Base-by-base conservation (phyloP, 2,113 vertebrate species). In the Nerophis ophidion region DNA sequence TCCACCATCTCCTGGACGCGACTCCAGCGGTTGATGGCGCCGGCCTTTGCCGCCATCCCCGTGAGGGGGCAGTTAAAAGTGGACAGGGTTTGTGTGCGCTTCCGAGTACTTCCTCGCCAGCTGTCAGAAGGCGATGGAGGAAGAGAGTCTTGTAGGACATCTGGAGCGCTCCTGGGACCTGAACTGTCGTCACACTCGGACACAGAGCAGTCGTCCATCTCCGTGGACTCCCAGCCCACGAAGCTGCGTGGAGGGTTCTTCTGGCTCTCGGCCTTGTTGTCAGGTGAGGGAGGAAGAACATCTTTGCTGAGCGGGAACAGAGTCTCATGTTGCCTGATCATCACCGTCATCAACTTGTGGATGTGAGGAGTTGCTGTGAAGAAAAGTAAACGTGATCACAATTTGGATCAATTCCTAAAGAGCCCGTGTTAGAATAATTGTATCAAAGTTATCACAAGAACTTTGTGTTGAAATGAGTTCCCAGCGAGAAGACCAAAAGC, bases 41-140 rank as follows among this genome's bases (percentile, higher is more conserved):
- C 82, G 0, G 82, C 76, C 49, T 81, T 84, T 10, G 75, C 82
- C 33, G 67, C 63, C 80, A 0, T 34, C 6, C 16, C 87, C 0
- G 47, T 76, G 7, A 80, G 69, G 0, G 86, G 81, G 46, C 87
- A 87, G 65, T 84, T 93, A 63, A 92, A 86, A 61, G 86, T 87
- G 0, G 96, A 95, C 4, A 99, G 81, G 0, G 96, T 99, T 77
- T 98, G 96, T 2, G 96, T 98, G 74, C 96, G 91, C 74, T 98
- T 97, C 60, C 95, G 91, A 7, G 92, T 77, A 13, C 91, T 88
- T 0, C 6, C 45, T 0, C 73, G 65, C 90, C 87, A 92, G 3
- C 42, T 65, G 5, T 89, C 91, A 36, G 3, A 0, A 1, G 83
- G 40, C 0, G 80, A 80, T 5, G 45, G 65, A 51, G 5, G 26